Base-by-base conservation (phyloP, 2,888 invertebrate genomes). In the Eubasilissa splendida region DNA sequence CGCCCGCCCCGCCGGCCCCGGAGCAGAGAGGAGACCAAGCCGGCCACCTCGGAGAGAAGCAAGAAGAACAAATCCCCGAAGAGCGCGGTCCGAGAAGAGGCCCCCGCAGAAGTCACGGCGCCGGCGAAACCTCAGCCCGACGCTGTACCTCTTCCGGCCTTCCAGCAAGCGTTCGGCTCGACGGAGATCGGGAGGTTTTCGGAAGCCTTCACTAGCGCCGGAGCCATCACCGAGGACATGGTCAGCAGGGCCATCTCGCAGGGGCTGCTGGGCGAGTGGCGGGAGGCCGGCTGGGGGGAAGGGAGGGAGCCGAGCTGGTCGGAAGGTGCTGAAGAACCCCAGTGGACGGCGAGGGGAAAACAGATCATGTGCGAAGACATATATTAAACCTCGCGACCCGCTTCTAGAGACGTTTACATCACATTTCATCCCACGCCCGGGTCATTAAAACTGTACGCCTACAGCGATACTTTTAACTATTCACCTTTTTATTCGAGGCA, bases 121-220 rank as follows among this genome's bases (percentile, higher is more conserved):
- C 54, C 73, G 10, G 56, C 33, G 3, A 76, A 76, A 76, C 76
- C 63, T 7, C 12, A n/a, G 14, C 63, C 63, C 9, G 79, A 80
- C 2, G 80, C 80, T 11, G 87, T 92, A 78, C 94, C 95, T 7
- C 87, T 96, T 81, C 95, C 95, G 7, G 95, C 95, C 68, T 96
- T 96, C 86, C 95, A 95, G 86, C 96, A 96, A 88, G 95, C 96
- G 0, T 96, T 96, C 87, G 96, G 96, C 50, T 95, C 95, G 52
- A 96, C 96, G 42, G 96, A 96, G 88, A 94, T 96, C 84, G 96
- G 96, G n/a, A 93, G 95, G 84, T 96, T 96, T 85, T 94, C 94
- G 7, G 94, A 94, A 86, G 93, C 93, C 76, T 94, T 94, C 87
- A 92, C 92, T 82, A 91, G 91, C 83, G 90, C 92, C 83, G 77